Base-by-base conservation (phyloP, 2,888 invertebrate genomes). In the Isoperla grammatica region DNA sequence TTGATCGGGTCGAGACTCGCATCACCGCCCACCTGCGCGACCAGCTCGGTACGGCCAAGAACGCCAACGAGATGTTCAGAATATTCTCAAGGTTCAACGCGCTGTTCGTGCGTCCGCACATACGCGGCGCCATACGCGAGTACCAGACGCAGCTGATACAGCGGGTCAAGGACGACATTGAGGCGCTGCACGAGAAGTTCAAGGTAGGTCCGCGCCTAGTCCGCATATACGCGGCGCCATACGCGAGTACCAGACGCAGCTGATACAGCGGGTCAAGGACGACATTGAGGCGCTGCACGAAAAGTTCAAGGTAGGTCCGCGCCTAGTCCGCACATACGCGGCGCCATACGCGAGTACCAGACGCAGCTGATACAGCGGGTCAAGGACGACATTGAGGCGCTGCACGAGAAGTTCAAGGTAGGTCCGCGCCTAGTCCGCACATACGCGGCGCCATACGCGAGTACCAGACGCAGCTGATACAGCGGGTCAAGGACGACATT, bases 31-130 rank as follows among this genome's bases (percentile, higher is more conserved):
- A 96, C 72, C 82, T 99, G 4, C 85, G 98, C 61, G 98, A 99
- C 76, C 98, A 99, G 74, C 81, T 99, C 39, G 98, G 97, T 56
- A 96, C 95, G 0, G 98, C 99, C 0, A 96, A 96, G 77, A 98
- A 98, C 78, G 99, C 99, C 17, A 98, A 98, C 73, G 99, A 99
- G 75, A 99, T 99, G 99, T 99, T 99, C 79, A 84, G 96, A 59
- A 99, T 99, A 69, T 93, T 93, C 78, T 96, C 96, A 0, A 87
- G 98, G 15, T 99, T 98, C 79, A 99, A 99, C 76, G 98, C 98
- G 0, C 79, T 99, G 55, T 99, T 99, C 77, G 96, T 99, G 9
- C 86, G 99, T 8, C 98, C 97, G 1, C 98, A 99, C 76, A 99
- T 99, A 72, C 86, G 97, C 57, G 98, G 99, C 48, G 99, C 99